Base-by-base conservation (phyloP, 92 coral and sea anemone genomes). In the Bergia puertoricense region DNA sequence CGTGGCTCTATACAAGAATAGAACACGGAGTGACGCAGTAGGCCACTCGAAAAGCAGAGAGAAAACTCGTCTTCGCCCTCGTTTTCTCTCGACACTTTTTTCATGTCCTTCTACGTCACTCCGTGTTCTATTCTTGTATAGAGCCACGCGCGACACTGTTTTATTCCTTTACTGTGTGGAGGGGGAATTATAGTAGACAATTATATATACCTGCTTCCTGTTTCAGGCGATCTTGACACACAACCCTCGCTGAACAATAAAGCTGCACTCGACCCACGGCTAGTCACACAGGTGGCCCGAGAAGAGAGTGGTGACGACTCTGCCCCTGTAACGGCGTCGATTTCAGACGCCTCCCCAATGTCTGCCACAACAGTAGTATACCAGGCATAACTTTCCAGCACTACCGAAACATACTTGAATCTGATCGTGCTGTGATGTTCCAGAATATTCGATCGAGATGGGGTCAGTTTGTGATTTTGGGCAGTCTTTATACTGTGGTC, bases 281-380 rank as follows among this genome's bases (percentile, higher is more conserved):
- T 94, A 11, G 93, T 94, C 22, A 73, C 93, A 74, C 95, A 94
- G 85, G 89, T 94, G 11, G 57, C 82, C 81, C 87, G 85, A 36
- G 93, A 92, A 51, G 81, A 59, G 75, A 86, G 43, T 74, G 51
- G 41, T 75, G 89, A 75, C 56, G 82, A 74, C 20, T 54, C 74
- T 42, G 89, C 86, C 81, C 90, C 93, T 88, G 94, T 89, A 57
- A 50, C 86, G 72, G 78, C 85, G 82, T 85, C 94, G 82, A 88
- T 79, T 20, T 65, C 92, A 71, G 90, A 69, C 85, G 40, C 92
- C 54, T 56, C 90, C 79, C 84, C 89, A n/a, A 89, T 93, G 73
- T 76, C 93, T 59, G 79, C 90, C 4, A 56, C 95, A 46, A 38
- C 87, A 14, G 87, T 84, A 5, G 87, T 84, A 16, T 84, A 84